Base-by-base conservation (phyloP, 2,797 vertebrate genomes). In the Cheirogaleus major region DNA sequence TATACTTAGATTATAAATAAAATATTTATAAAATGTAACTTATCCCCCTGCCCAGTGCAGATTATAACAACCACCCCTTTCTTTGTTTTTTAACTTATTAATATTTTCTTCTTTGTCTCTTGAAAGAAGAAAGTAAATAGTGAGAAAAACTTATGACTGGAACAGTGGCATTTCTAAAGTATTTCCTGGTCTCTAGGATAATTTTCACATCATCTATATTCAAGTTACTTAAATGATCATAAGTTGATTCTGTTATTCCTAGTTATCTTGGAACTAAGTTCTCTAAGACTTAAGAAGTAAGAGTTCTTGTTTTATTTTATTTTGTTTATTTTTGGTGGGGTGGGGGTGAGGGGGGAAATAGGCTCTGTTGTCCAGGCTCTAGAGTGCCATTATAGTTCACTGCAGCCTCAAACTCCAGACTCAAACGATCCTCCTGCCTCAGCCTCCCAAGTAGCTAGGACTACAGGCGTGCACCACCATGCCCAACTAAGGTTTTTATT, bases 241-340 rank as follows among this genome's bases (percentile, higher is more conserved):
- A 75, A 82, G 10, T 96, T 96, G 38, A 90, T 93, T 79, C 17
- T 79, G 15, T 89, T 95, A 80, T 76, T 92, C 35, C 27, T 95
- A 14, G 32, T 94, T 83, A 67, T 65, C 45, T 91, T 70, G 67
- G 85, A 85, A 57, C 45, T 91, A 89, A 61, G 15, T 84, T 52
- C 57, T 76, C 27, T 57, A 83, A 87, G 52, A 91, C 38, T 88
- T 50, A 72, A 59, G 35, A 23, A 23, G 22, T 57, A 57, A 80
- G 43, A 85, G 6, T 95, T 93, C 30, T 94, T 11, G 63, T 91
- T 88, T 91, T 78, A 95, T 65, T 65, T 65, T 3, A 65, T 65
- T n/a, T 59, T 27, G 23, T 65, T 65, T 32, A 65, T 65, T 65
- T n/a, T 65, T 65, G 32, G 63, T 7, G 9, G 55, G 55, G 9